Conservation (phyloP, 1,140 invertebrate species). For the Lepidostoma basale region DNA sequence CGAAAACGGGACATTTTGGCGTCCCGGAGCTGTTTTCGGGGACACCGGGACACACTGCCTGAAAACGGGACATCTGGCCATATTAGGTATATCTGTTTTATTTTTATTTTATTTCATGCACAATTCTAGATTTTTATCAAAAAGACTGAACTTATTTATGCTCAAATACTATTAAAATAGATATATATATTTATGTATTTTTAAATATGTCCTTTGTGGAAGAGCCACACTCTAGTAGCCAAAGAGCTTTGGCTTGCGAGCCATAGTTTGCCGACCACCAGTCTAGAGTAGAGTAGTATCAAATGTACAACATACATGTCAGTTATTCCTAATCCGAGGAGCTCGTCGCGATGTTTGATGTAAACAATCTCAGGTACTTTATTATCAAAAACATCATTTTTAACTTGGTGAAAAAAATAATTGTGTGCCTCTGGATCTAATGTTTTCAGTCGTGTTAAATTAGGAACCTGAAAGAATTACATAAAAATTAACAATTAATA, state of each 20-base stretch:
- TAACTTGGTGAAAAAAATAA: slow-evolving; percentile 85
- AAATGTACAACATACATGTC: slow-evolving; percentile 72
- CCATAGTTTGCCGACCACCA: background rate
- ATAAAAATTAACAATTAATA: no score
- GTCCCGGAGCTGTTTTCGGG: no score
- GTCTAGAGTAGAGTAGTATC: slow-evolving; percentile 16
- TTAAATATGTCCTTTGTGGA: background rate
- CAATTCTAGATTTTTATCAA: background rate
- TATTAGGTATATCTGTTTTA: no score
- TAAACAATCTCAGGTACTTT: slow-evolving; percentile 78
- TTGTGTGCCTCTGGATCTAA: slow-evolving; percentile 77
- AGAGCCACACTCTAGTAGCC: background rate
- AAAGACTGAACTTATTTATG: slow-evolving; percentile 4
- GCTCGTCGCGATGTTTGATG: slow-evolving; percentile 73
- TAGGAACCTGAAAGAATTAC: slow-evolving; percentile 60
- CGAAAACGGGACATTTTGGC: no score
- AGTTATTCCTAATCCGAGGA: slow-evolving; percentile 80
- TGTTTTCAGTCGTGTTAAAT: slow-evolving; percentile 66
- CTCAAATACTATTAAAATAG: background rate
- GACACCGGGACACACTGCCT: no score
- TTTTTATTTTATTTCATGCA: background rate
- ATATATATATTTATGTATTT: background rate
- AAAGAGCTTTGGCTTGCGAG: background rate
- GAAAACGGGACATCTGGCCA: no score
- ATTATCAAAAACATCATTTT: slow-evolving; percentile 78